phyloP scores from a whole-genome alignment of 2,113 vertebrate species.

The Scomber colias region DNA sequence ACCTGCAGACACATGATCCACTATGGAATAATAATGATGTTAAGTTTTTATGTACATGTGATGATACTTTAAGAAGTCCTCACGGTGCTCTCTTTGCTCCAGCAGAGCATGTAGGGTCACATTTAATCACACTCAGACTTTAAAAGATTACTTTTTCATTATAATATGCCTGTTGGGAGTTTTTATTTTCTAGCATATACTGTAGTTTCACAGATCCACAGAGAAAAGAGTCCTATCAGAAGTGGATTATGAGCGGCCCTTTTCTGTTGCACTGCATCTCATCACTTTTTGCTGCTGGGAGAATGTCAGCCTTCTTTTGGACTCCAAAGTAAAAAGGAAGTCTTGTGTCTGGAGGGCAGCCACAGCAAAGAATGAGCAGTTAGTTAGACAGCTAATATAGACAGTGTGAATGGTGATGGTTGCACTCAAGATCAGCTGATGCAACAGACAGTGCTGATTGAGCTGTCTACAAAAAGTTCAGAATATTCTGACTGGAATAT shows the following conservation, averaged over 20 bases:
- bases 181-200: not conserved
- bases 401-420: too few relatives aligned
- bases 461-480: too few relatives aligned
- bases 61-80: not conserved
- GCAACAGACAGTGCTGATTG: too few relatives aligned
- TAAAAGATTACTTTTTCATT: constrained; percentile 22
- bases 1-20: too few relatives aligned
- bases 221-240: not conserved
- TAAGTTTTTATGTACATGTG: too few relatives aligned
- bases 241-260: constrained; percentile 4
- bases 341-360: too few relatives aligned
- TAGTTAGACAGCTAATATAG: too few relatives aligned
- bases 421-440: too few relatives aligned
- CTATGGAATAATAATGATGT: too few relatives aligned
- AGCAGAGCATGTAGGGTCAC: not conserved
- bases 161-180: constrained; percentile 11
- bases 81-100: not conserved
- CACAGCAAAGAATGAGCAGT: too few relatives aligned
- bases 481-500: too few relatives aligned
- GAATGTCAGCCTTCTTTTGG: not conserved
- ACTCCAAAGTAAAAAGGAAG: too few relatives aligned
- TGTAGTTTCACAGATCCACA: not conserved
- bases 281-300: constrained; percentile 1
- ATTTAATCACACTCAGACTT: constrained; percentile 4
- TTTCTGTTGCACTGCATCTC: constrained; percentile 13